Conservation (phyloP, 37 sponge, comb jelly and placozoan genomes). For the Chondrilla cf. caribensis region DNA sequence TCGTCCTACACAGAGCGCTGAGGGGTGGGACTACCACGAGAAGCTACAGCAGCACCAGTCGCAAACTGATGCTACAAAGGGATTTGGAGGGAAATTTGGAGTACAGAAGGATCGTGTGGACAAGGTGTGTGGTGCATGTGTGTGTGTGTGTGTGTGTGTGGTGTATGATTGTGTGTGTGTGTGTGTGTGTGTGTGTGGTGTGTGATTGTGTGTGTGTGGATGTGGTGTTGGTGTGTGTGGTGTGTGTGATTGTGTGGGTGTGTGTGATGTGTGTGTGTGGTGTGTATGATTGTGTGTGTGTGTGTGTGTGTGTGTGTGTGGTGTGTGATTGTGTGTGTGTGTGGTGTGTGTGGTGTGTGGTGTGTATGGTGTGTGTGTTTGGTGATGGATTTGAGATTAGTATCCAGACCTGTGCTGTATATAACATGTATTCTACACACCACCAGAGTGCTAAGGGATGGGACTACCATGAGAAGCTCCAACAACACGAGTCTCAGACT, state of each 20-base stretch:
- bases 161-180: constrained; percentile 5
- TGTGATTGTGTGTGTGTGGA: not conserved
- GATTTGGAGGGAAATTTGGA: constrained; percentile 94
- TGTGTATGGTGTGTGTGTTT: not conserved
- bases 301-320: constrained; percentile 36
- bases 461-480: constrained; percentile 72
- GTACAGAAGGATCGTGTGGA: constrained; percentile 87
- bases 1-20: not conserved
- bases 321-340: not conserved
- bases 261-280: too few relatives aligned
- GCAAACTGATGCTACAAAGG: constrained; percentile 84
- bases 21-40: constrained; percentile 45
- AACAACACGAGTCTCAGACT: constrained; percentile 84
- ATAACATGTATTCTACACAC: not conserved
- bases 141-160: constrained; percentile 35
- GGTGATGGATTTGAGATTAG: too few relatives aligned
- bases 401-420: too few relatives aligned
- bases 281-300: constrained; percentile 16
- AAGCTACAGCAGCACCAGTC: constrained; percentile 78
- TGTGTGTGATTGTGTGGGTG: too few relatives aligned
- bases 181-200: constrained; percentile 25
- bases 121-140: constrained; percentile 45
- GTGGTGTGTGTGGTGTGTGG: constrained; percentile 12
- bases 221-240: not conserved
- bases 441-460: constrained; percentile 59